Base-by-base conservation (phyloP, 2,113 vertebrate genomes). In the Cephalopterus ornatus region DNA sequence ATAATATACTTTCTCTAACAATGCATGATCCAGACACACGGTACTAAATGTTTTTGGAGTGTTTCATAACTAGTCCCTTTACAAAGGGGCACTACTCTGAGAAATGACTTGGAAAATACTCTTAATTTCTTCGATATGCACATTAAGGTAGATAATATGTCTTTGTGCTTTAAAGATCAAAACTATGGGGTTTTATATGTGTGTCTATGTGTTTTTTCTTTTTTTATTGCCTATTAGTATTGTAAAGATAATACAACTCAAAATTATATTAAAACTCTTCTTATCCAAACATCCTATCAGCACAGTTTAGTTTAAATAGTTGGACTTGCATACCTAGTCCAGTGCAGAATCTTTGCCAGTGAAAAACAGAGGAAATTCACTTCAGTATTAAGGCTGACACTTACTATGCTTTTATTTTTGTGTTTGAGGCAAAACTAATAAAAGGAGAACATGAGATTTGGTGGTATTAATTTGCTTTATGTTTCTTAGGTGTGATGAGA, bases 1-100 rank as follows among this genome's bases (percentile, higher is more conserved):
- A 28, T 35, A 24, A 1, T 62, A 27, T 32, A 19, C 7, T 75
- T 2, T 72, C 21, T 84, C 30, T 11, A 71, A 11, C 21, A 62
- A 8, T 32, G 20, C 0, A 0, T 62, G 46, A 61, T 76, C 8
- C 53, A 41, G 61, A 49, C 41, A 27, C 15, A 5, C 1, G 10
- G 24, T 55, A 59, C 27, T 6, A 68, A 47, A 11, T 58, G 26
- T 58, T 79, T 58, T 42, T 70, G 33, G 23, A 75, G 33, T 23
- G 3, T 80, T 91, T 58, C 5, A 0, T 80, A 62, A 63, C 9
- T 42, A 52, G 22, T 21, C 39, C 8, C 39, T 93, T 77, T 63
- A 63, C 9, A 63, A 49, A 67, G 44, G 47, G 30, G 7, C 11
- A 24, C 62, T 88, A 24, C 12, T 83, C 30, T 55, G 52, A 66